A percentile compares a stretch with the other conserved stretches of the same genome.
These are phyloP conservation scores for Eupithecia inturbata DNA, from an alignment of 2,888 invertebrate species.

Conservation along the genomic window DNA sequence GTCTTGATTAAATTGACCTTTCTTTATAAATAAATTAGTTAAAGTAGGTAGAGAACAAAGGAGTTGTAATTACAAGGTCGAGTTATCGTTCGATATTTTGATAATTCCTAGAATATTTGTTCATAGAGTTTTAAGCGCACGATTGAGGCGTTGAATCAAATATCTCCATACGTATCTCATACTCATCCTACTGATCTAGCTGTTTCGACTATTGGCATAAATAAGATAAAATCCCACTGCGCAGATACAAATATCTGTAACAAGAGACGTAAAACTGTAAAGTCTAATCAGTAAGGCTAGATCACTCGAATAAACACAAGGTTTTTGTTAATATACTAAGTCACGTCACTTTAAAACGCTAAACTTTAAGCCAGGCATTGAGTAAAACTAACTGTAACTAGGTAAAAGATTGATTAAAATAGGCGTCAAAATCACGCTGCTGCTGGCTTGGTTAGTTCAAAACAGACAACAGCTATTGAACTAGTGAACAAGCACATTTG, in stretches of 20 bases:
- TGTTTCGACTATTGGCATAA: conserved; percentile 21
- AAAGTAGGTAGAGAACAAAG: background rate
- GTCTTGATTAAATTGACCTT: background rate
- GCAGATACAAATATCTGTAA: conserved; percentile 51
- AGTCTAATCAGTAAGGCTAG: conserved; percentile 49
- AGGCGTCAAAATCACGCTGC: background rate
- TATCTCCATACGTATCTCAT: background rate
- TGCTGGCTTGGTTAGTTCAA: background rate
- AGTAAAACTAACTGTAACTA: background rate
- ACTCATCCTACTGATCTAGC: background rate
- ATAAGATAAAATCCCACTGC: conserved; percentile 49
- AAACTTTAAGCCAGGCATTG: background rate
- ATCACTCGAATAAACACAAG: background rate
- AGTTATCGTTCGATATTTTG: background rate
- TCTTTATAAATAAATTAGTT: background rate
- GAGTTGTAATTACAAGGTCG: background rate
- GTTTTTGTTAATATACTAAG: background rate
- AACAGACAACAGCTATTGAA: background rate
- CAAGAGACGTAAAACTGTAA: conserved; percentile 52
- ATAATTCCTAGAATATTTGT: too few species aligned
- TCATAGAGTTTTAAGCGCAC: background rate
- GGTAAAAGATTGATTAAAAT: background rate
- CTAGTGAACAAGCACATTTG: background rate
- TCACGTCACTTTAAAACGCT: background rate
- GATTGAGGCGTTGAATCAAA: background rate